Evolutionary conservation across 2,113 vertebrate genomes (phyloP).

Genomic region (Barbus barbus): DNA sequence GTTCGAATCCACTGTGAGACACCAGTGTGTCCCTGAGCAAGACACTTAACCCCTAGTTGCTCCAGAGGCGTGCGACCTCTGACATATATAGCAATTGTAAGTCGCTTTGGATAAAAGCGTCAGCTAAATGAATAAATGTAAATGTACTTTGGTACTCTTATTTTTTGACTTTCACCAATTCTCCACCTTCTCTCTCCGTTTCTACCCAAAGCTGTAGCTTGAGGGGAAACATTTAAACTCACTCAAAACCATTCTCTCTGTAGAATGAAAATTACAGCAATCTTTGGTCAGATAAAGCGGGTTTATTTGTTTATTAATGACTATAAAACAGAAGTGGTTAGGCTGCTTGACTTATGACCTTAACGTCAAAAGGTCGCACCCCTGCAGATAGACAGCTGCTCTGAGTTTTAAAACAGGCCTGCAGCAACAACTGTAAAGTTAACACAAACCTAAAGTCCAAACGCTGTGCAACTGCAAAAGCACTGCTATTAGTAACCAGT

Average conservation of each 20-base stretch:
- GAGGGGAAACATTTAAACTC: conserved; percentile 4
- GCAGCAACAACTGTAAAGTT: conserved; percentile 36
- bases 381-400: conserved; percentile 66
- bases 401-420: not conserved
- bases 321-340: conserved; percentile 49
- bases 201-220: not conserved
- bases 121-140: no score
- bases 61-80: no score
- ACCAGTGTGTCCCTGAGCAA: no score
- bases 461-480: not conserved
- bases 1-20: no score
- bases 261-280: conserved; percentile 26
- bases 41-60: no score
- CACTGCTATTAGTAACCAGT: not conserved
- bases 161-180: not conserved
- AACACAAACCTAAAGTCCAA: conserved; percentile 5
- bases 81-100: no score
- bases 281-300: conserved; percentile 51
- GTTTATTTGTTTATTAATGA: conserved; percentile 61
- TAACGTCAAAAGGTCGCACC: conserved; percentile 56
- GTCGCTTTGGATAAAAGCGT: no score
- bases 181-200: not conserved
- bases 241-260: conserved; percentile 31
- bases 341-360: conserved; percentile 62
- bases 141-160: not conserved